Evolutionary conservation across 2,113 vertebrate species (phyloP), one percentile per base, ranked within the genome.

Genomic region (Gopherus evgoodei): DNA sequence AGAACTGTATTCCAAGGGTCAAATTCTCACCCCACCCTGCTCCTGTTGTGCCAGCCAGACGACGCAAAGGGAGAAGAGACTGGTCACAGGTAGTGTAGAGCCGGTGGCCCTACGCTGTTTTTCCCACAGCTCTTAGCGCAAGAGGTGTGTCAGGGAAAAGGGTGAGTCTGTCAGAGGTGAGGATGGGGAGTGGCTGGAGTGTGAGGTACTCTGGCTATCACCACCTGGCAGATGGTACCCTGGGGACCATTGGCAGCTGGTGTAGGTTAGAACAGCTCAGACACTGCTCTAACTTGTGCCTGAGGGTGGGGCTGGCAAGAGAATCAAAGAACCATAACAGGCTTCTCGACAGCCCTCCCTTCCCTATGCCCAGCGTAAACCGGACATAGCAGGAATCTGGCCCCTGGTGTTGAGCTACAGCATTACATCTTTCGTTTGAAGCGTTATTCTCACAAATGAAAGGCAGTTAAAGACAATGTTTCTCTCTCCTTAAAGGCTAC

Each of bases 221-320:
- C 16, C 0, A 0, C 14, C 75, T 95, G 86, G 38, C 29, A 88
- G 80, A 50, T 87, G 25, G 19, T n/a, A 65, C 54, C 95, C 31
- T 1, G 2, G 87, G 90, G 78, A 88, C 53, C 62, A 42, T 50
- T 86, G 79, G 62, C 27, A 84, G 62, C 38, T 47, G 57, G 7
- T 6, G 10, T 57, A 81, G 79, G 52, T 76, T 29, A 80, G 35
- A 62, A 82, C 59, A 86, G 72, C 19, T 81, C 49, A 72, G 21
- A 53, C 81, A 38, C 62, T 94, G 52, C 57, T 94, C 62, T 91
- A 79, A 87, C 75, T 85, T 85, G 91, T 87, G 10, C 65, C 72
- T 0, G 0, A 8, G 84, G 35, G 62, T 90, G 90, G 3, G 31
- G 25, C 84, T 19, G 91, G 62, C 25, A 83, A 94, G 19, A 83